Percentiles rank a stretch among this genome's conserved stretches.
phyloP scores from a whole-genome alignment of 2,888 invertebrate genomes.

The Iphiclides podalirius region DNA sequence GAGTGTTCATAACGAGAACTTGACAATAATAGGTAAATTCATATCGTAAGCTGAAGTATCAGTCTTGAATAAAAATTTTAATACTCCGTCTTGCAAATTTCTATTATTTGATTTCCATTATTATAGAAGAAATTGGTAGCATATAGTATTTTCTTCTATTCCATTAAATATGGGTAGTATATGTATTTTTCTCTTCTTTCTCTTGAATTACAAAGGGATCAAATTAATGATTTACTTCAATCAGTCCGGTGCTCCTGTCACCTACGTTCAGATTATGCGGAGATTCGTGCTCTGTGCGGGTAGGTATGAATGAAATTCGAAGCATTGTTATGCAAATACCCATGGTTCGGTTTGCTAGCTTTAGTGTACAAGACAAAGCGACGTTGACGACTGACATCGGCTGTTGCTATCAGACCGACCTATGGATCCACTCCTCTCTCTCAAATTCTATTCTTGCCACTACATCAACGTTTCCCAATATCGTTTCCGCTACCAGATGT shows the following conservation, averaged over 20 bases:
- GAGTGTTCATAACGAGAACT: no score
- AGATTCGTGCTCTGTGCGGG: constrained; percentile 29
- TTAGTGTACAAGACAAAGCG: constrained; percentile 74
- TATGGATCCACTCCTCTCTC: constrained; percentile 54
- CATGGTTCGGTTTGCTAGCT: constrained; percentile 67
- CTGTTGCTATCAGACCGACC: constrained; percentile 62
- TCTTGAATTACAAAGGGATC: constrained; percentile 8
- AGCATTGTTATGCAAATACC: constrained; percentile 77
- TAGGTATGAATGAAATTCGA: constrained; percentile 64
- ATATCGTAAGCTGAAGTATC: no score
- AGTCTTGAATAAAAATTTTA: no score
- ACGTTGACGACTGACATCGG: constrained; percentile 69
- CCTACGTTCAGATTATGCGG: constrained; percentile 35
- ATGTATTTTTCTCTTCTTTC: constrained; percentile 6
- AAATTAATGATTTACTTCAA: constrained; percentile 19
- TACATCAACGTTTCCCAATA: constrained; percentile 24
- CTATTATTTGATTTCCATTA: no score
- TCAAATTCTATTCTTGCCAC: constrained; percentile 44
- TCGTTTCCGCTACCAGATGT: constrained; percentile 4
- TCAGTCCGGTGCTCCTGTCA: constrained; percentile 17
- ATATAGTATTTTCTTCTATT: no score
- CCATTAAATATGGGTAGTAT: no score
- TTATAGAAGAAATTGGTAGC: no score
- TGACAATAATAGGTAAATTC: no score
- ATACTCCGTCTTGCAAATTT: no score